Evolutionary conservation across 2,113 vertebrate species (phyloP).

Genomic region (Gasterosteus nipponicus): DNA sequence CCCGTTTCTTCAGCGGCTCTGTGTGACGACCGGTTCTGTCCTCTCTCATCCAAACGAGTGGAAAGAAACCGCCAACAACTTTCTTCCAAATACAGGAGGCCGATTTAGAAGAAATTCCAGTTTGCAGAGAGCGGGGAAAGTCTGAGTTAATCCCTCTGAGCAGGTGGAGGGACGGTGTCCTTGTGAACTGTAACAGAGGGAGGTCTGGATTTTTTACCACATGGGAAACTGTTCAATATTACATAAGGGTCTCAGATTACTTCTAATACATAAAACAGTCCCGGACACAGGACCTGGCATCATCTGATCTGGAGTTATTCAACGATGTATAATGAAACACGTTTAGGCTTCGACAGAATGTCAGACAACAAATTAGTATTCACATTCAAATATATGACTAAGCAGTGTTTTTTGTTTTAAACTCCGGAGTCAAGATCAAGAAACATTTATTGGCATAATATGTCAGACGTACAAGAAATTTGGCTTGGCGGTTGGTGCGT

Average conservation of each 20-base stretch:
- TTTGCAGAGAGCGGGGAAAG: constrained; percentile 35
- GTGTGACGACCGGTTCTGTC: neutral
- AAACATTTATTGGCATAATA: too few species aligned
- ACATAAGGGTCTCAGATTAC: constrained; percentile 76
- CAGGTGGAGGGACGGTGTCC: constrained; percentile 55
- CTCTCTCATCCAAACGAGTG: constrained; percentile 43
- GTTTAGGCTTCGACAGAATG: constrained; percentile 28
- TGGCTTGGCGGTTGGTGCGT: too few species aligned
- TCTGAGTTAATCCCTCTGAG: constrained; percentile 33
- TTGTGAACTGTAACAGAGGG: constrained; percentile 65
- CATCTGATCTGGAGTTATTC: constrained; percentile 75
- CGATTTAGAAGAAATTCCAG: constrained; percentile 31
- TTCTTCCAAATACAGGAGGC: neutral
- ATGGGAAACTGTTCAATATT: constrained; percentile 78
- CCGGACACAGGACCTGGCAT: constrained; percentile 67
- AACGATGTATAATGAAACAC: constrained; percentile 64
- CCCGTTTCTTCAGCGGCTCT: constrained; percentile 33
- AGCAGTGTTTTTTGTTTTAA: neutral
- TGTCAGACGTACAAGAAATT: too few species aligned
- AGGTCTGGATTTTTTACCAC: constrained; percentile 75
- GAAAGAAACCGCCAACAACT: neutral
- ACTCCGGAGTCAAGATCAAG: too few species aligned
- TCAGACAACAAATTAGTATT: neutral
- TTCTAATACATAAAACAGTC: constrained; percentile 72
- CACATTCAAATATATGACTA: neutral